A percentile compares a stretch with the other conserved stretches of the same genome.
Evolutionary conservation across 2,888 invertebrate genomes (phyloP).

Genomic region (Bugula neritina): DNA sequence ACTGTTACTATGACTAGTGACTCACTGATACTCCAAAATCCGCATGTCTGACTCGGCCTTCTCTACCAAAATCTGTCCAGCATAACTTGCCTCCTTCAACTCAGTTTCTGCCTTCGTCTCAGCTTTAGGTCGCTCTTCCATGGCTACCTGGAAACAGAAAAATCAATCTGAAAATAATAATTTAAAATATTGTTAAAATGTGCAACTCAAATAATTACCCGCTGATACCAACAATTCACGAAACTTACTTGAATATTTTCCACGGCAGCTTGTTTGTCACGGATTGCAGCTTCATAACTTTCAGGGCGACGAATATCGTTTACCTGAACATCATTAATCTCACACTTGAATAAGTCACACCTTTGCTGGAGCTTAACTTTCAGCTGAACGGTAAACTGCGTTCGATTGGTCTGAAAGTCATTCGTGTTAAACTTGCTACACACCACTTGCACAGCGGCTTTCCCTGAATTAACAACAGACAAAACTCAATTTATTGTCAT

Average conservation of each 20-base stretch:
- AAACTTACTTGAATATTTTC: conserved; percentile 46
- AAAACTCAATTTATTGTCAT: too few relatives aligned
- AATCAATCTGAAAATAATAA: too few relatives aligned
- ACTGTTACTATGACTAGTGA: too few relatives aligned
- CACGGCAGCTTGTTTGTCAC: conserved; percentile 45
- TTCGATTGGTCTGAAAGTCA: conserved; percentile 47
- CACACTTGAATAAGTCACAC: conserved; percentile 37
- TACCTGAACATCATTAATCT: conserved; percentile 46
- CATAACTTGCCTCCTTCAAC: conserved; percentile 41
- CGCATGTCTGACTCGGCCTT: conserved; percentile 44
- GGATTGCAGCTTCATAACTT: conserved; percentile 45
- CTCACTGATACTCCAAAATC: conserved; percentile 40
- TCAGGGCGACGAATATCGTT: conserved; percentile 44
- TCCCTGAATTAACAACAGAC: too few relatives aligned
- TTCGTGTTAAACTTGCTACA: conserved; percentile 48
- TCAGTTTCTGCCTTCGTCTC: conserved; percentile 44
- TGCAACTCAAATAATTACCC: not conserved
- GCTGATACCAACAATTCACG: not conserved
- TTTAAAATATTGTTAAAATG: not conserved
- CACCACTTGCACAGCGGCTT: conserved; percentile 44
- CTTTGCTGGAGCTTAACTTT: conserved; percentile 35
- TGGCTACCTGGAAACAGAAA: conserved; percentile 38
- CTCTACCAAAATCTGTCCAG: conserved; percentile 42
- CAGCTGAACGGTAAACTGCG: conserved; percentile 41
- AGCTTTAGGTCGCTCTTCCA: conserved; percentile 42